A percentile compares a stretch with the other conserved stretches of the same genome.
These are phyloP conservation scores for Sebastes iracundus DNA, from an alignment of 2,797 vertebrate genomes.

Conservation along the genomic window DNA sequence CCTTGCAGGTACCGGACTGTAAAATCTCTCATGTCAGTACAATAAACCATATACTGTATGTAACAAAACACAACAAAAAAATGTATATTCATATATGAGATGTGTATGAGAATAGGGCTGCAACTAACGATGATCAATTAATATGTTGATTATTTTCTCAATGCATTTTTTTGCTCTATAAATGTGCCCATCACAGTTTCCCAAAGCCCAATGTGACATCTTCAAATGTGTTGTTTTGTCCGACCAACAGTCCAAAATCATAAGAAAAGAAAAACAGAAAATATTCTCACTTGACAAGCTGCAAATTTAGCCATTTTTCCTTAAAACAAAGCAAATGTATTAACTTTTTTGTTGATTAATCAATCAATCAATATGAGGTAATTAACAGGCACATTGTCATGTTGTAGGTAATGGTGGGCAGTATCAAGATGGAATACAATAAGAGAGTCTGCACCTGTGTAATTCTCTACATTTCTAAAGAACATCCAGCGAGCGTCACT, in stretches of 20 bases:
- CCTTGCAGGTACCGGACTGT: not conserved
- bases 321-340: not conserved
- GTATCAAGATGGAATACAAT: not conserved
- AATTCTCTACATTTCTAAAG: constrained; percentile 11
- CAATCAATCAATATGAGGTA: not conserved
- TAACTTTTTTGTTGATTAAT: not conserved
- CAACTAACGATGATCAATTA: not conserved
- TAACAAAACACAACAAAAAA: not conserved
- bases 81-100: not conserved
- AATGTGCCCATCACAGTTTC: not conserved
- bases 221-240: not conserved
- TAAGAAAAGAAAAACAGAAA: not conserved
- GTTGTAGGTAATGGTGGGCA: not conserved
- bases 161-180: not conserved
- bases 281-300: not conserved
- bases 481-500: not conserved
- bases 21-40: not conserved
- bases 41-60: not conserved
- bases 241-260: not conserved
- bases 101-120: not conserved
- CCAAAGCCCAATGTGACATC: not conserved
- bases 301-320: not conserved
- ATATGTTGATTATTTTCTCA: not conserved
- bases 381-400: not conserved
- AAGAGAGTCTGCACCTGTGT: not conserved